Base-by-base conservation (phyloP, 2,797 vertebrate species). In the Arremon brunneinucha region DNA sequence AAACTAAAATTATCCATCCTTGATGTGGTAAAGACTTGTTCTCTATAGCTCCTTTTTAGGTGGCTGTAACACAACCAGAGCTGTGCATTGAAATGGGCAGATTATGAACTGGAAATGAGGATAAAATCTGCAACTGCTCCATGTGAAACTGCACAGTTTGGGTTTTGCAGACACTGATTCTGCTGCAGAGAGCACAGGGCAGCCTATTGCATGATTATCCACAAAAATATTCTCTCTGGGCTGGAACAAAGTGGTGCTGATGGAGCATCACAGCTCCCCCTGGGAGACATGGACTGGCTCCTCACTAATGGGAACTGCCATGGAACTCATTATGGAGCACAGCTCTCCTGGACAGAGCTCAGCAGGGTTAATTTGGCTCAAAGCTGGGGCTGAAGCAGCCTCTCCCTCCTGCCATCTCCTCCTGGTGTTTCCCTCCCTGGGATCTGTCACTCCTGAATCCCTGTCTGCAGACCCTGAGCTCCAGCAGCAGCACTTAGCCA, bases 311-410 rank as follows among this genome's bases (percentile, higher is more conserved):
- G 37, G 34, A 82, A 6, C 17, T 12, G 70, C 63, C 46, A 6
- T 2, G 16, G 5, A 35, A 18, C 39, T 6, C 30, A 2, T 3
- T 8, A 16, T 2, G 2, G 70, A 35, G 44, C 0, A 3, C 7
- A 21, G 23, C 14, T 72, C 11, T 22, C 43, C 74, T 16, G 34
- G 21, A 1, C 59, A 8, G 50, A 67, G 75, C 26, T 67, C 77
- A 74, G 64, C 35, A 55, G 79, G 56, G 56, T 34, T 41, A 19
- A 20, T 47, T 9, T 2, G 8, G 32, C 34, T 71, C 57, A 68
- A 56, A 89, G 64, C 22, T 37, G 2, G 41, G 88, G 34, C 30
- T 62, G 46, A 26, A 76, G 46, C n/a, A 78, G 22, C 9, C n/a
- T 49, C 27, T 35, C 43, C 5, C 47, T 87, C 41, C 84, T 67